These are phyloP conservation scores for Trachelus troglodyta DNA, from an alignment of 2,888 invertebrate species.

Conservation along the genomic window DNA sequence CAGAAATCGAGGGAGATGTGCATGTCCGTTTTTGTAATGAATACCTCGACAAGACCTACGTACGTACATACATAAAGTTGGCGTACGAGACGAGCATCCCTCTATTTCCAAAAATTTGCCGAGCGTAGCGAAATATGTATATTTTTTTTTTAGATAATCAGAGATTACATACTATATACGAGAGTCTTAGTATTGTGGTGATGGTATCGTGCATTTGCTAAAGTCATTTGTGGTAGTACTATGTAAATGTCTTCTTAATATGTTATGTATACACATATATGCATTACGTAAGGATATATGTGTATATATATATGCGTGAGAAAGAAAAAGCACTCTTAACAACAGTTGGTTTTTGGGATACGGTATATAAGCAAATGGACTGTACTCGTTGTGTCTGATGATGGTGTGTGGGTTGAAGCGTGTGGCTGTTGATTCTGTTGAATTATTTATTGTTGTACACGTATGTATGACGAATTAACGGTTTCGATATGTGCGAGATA, in stretches of 20 bases:
- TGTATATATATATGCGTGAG: slow-evolving; percentile 21
- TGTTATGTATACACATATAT: neutral
- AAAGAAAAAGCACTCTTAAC: neutral
- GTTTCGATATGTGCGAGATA: slow-evolving; percentile 21
- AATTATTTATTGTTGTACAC: slow-evolving; percentile 24
- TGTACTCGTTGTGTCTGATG: slow-evolving; percentile 54
- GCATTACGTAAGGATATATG: slow-evolving; percentile 17
- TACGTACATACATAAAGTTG: slow-evolving; percentile 41
- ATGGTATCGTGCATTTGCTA: slow-evolving; percentile 66
- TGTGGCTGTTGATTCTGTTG: slow-evolving; percentile 43
- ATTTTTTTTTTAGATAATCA: slow-evolving; percentile 37
- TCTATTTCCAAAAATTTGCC: slow-evolving; percentile 62
- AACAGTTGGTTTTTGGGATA: slow-evolving; percentile 2
- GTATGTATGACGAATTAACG: slow-evolving; percentile 38
- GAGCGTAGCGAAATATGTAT: slow-evolving; percentile 61
- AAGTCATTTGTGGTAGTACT: slow-evolving; percentile 59
- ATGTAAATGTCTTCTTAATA: slow-evolving; percentile 17
- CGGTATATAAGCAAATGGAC: slow-evolving; percentile 55
- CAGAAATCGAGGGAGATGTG: slow-evolving; percentile 63
- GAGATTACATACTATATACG: slow-evolving; percentile 40
- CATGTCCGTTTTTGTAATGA: slow-evolving; percentile 65
- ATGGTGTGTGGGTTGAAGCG: slow-evolving; percentile 49
- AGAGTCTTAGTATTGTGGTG: slow-evolving; percentile 63
- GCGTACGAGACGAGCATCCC: slow-evolving; percentile 63
- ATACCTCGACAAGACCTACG: slow-evolving; percentile 52